Percentiles rank a stretch among this genome's conserved stretches.
Evolutionary conservation across 2,797 vertebrate species (phyloP).

Genomic region (Neoniphon sammara): DNA sequence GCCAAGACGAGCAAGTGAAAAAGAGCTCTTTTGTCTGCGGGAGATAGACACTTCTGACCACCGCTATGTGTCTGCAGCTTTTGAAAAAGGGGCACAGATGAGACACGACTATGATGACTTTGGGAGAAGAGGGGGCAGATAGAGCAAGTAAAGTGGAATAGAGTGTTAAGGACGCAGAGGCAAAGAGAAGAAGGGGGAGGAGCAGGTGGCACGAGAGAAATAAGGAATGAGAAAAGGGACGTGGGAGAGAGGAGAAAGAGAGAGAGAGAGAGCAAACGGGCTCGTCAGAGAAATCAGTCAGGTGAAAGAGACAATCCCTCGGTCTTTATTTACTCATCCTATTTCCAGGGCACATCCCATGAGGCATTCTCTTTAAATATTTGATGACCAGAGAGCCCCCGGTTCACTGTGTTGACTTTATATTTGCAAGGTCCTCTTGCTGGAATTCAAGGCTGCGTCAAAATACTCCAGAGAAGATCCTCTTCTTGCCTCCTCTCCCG

Average conservation of each 20-base stretch:
- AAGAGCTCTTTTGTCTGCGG: conserved; percentile 45
- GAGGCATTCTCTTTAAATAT: conserved; percentile 81
- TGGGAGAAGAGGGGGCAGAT: conserved; percentile 46
- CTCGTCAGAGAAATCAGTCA: conserved; percentile 79
- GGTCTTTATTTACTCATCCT: conserved; percentile 80
- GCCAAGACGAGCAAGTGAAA: conserved; percentile 20
- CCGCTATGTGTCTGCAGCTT: conserved; percentile 35
- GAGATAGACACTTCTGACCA: conserved; percentile 62
- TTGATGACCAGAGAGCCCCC: conserved; percentile 75
- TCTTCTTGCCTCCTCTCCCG: not conserved
- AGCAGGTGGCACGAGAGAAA: conserved; percentile 63
- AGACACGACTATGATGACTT: conserved; percentile 38
- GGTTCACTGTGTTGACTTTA: conserved; percentile 68
- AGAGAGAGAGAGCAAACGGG: conserved; percentile 60
- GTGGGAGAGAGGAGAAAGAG: conserved; percentile 46
- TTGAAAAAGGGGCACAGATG: conserved; percentile 42
- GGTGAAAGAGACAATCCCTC: conserved; percentile 82
- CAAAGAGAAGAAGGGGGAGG: conserved; percentile 12
- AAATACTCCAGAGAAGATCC: not conserved
- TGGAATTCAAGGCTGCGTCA: conserved; percentile 46
- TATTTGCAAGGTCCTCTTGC: conserved; percentile 62
- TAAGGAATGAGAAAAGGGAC: conserved; percentile 47
- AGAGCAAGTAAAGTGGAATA: conserved; percentile 51
- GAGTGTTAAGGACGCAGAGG: conserved; percentile 37
- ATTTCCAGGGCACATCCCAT: conserved; percentile 77